phyloP scores from a whole-genome alignment of 1,140 invertebrate species.

The Lepidurus couesii region DNA sequence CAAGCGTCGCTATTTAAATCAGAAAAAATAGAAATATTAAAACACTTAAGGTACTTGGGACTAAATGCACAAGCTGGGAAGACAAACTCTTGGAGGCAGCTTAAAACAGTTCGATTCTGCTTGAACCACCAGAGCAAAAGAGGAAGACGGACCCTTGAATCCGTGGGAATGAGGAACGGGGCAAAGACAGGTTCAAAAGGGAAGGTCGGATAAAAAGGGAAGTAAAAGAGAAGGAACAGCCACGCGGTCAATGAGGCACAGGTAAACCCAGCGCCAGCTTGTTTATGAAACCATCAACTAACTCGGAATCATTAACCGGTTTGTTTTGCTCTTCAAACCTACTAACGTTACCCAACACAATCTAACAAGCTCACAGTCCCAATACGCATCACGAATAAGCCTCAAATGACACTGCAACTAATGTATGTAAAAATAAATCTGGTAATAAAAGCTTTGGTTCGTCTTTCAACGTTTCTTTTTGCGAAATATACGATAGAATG shows the following conservation, averaged over 20 bases:
- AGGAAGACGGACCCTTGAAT: background rate
- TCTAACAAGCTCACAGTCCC: too few species aligned
- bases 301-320: background rate
- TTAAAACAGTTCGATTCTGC: background rate
- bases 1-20: too few species aligned
- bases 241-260: conserved; percentile 16
- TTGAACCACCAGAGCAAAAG: background rate
- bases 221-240: background rate
- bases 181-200: background rate
- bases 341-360: background rate
- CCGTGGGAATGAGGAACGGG: background rate
- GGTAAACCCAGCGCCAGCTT: conserved; percentile 17
- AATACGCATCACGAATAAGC: too few species aligned
- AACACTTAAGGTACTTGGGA: too few species aligned
- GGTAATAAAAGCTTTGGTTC: too few species aligned
- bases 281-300: background rate
- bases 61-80: too few species aligned
- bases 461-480: too few species aligned
- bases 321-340: background rate
- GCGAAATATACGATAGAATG: too few species aligned
- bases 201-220: conserved; percentile 7
- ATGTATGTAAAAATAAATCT: too few species aligned
- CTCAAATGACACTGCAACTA: too few species aligned
- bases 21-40: too few species aligned
- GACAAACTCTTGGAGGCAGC: background rate